phyloP scores from a whole-genome alignment of 2,113 vertebrate species.

The Mobula birostris region DNA sequence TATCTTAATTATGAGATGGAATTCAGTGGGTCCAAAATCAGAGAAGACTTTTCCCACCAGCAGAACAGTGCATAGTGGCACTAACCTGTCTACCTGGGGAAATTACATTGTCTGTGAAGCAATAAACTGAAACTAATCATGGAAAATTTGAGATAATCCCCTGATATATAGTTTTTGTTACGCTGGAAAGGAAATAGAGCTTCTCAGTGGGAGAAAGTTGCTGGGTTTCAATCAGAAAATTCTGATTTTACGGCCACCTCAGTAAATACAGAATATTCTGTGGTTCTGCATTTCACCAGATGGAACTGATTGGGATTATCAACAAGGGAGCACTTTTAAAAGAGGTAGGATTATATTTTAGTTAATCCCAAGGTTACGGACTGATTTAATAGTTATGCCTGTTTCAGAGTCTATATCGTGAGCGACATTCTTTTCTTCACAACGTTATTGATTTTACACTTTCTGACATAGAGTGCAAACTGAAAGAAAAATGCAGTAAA shows the following conservation, averaged over 20 bases:
- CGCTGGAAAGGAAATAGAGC: conserved; percentile 50
- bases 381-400: background rate
- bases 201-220: conserved; percentile 65
- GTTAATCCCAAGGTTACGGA: background rate
- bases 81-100: conserved; percentile 47
- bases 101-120: conserved; percentile 69
- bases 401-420: background rate
- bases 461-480: background rate
- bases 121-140: conserved; percentile 84
- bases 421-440: background rate
- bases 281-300: background rate
- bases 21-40: background rate
- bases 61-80: background rate
- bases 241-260: conserved; percentile 74
- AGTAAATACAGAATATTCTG: conserved; percentile 82
- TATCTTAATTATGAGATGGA: background rate
- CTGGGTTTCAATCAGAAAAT: conserved; percentile 80
- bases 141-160: conserved; percentile 70
- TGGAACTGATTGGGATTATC: conserved; percentile 9
- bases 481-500: background rate
- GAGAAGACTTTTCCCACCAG: background rate
- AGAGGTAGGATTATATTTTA: background rate
- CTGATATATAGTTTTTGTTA: conserved; percentile 75
- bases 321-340: conserved; percentile 4
- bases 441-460: conserved; percentile 32